phyloP scores from a whole-genome alignment of 2,113 vertebrate genomes.

The Ploceus nigricollis region DNA sequence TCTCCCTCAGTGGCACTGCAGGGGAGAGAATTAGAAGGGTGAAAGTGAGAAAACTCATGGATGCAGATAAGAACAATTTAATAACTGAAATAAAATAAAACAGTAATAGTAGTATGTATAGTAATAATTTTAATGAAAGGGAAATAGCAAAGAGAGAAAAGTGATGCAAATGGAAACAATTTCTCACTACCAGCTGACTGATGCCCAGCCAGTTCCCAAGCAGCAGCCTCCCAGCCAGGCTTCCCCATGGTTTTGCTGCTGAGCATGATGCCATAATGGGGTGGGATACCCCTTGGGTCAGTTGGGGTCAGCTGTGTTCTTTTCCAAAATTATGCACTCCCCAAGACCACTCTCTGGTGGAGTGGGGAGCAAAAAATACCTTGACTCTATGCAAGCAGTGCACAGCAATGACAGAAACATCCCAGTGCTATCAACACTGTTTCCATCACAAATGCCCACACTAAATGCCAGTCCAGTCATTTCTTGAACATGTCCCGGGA shows the following conservation, averaged over 20 bases:
- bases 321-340: background rate
- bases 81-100: background rate
- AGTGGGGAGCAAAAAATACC: background rate
- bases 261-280: background rate
- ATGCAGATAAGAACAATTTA: background rate
- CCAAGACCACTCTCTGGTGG: background rate
- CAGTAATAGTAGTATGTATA: background rate
- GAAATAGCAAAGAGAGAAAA: background rate
- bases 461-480: background rate
- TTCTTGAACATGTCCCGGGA: background rate
- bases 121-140: background rate
- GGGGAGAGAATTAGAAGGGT: background rate
- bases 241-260: background rate
- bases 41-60: background rate
- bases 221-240: background rate
- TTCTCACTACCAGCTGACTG: background rate
- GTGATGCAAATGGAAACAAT: background rate
- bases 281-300: background rate
- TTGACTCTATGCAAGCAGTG: background rate
- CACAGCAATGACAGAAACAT: background rate
- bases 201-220: background rate
- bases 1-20: background rate
- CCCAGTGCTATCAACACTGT: background rate
- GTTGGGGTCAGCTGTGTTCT: background rate
- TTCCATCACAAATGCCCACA: background rate